These are phyloP conservation scores for Phortica magna DNA, from an alignment of 2,888 invertebrate genomes.

Conservation along the genomic window DNA sequence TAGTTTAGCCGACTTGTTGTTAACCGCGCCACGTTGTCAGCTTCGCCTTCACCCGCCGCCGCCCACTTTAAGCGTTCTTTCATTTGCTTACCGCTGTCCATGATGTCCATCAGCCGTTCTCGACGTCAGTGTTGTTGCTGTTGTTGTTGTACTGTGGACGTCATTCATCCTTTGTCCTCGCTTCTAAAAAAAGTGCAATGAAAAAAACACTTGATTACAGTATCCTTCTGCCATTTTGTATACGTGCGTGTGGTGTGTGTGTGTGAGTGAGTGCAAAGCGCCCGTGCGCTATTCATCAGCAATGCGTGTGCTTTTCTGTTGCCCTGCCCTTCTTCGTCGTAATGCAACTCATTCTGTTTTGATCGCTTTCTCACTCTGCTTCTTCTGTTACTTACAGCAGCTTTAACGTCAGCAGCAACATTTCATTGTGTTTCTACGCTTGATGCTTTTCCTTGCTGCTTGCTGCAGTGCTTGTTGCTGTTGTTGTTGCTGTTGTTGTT, in stretches of 20 bases:
- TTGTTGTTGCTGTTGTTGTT: not conserved
- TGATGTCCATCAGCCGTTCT: constrained; percentile 1
- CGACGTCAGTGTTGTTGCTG: constrained; percentile 33
- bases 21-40: not conserved
- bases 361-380: not conserved
- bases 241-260: not conserved
- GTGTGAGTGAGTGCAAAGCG: too few species aligned
- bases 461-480: too few species aligned
- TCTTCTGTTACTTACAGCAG: not conserved
- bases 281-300: not conserved
- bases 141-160: constrained; percentile 42
- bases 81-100: constrained; percentile 11
- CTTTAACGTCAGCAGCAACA: constrained; percentile 5
- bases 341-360: not conserved
- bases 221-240: constrained; percentile 48
- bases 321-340: not conserved
- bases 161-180: constrained; percentile 27
- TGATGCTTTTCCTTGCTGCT: too few species aligned
- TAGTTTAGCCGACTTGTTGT: not conserved
- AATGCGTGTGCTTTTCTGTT: not conserved
- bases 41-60: not conserved
- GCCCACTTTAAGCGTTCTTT: not conserved
- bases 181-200: not conserved
- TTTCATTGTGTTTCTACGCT: constrained; percentile 13
- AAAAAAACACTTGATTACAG: constrained; percentile 54